Base-by-base conservation (phyloP, 2,888 invertebrate species). In the Melolontha melolontha region DNA sequence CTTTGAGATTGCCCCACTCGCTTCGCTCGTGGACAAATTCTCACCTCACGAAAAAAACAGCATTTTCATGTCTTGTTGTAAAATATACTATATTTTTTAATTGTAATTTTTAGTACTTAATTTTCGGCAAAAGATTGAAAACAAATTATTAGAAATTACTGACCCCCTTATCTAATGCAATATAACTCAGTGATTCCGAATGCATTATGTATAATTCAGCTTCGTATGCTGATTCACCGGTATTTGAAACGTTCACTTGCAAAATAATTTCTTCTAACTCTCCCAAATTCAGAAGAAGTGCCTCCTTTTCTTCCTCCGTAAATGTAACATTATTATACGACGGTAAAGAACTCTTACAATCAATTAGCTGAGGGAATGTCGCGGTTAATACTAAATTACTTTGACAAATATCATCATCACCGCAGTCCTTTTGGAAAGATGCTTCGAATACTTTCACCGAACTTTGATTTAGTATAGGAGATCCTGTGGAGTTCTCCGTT, bases 341-440 rank as follows among this genome's bases (percentile, higher is more conserved):
- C 11, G 54, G 29, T 5, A 42, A 27, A 29, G 12, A 39, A 51
- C 10, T 69, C 69, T 70, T 63, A 73, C 72, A 34, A 6, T 10
- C 17, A 54, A 65, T 64, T 12, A 70, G 54, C 51, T 66, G 77
- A 73, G 76, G 68, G 5, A 92, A 83, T 47, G 85, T 85, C 8
- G 92, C 91, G 16, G 84, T 83, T 1, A 96, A 85, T 41, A 88
- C 85, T 52, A 97, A 83, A 77, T 94, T 89, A 76, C 96, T 96
- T 79, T 93, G 89, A 79, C 97, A 98, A 16, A 92, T 85, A 74
- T 94, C 94, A 79, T 97, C 94, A 0, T 87, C 84, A 0, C 96
- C 97, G 78, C 97, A 97, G 79, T 96, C 95, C 81, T 96, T 97
- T 73, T 95, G 90, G 86, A 96, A 95, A 51, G 91, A 92, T 0